phyloP scores from a whole-genome alignment of 2,888 invertebrate genomes.

The Carabus problematicus region DNA sequence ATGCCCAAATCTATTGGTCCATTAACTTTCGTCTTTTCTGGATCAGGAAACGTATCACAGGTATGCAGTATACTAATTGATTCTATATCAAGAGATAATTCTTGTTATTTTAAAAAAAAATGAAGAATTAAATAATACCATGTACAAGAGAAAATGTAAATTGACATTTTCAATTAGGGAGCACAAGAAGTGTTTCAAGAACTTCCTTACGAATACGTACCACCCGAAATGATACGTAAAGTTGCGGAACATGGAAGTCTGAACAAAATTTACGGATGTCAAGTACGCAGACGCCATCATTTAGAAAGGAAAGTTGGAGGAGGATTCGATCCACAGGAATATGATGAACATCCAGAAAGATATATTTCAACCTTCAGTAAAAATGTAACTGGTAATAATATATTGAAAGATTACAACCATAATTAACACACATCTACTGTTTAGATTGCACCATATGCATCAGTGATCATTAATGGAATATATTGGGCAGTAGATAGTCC shows the following conservation, averaged over 20 bases:
- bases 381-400: slow-evolving; percentile 64
- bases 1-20: slow-evolving; percentile 99
- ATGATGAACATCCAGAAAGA: slow-evolving; percentile 89
- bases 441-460: slow-evolving; percentile 95
- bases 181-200: slow-evolving; percentile 95
- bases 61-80: slow-evolving; percentile 54
- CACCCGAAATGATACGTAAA: slow-evolving; percentile 92
- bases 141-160: not conserved
- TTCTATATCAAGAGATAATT: too few relatives aligned
- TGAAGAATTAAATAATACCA: too few relatives aligned
- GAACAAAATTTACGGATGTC: slow-evolving; percentile 82
- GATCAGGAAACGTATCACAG: slow-evolving; percentile 97
- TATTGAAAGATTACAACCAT: not conserved
- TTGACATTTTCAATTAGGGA: slow-evolving; percentile 60
- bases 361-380: slow-evolving; percentile 96
- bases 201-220: slow-evolving; percentile 96
- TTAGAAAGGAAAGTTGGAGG: slow-evolving; percentile 92
- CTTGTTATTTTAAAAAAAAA: too few relatives aligned
- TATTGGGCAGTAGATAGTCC: slow-evolving; percentile 99
- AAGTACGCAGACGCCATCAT: slow-evolving; percentile 90
- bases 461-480: slow-evolving; percentile 96
- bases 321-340: slow-evolving; percentile 86
- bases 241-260: slow-evolving; percentile 98
- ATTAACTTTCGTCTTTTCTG: slow-evolving; percentile 96
- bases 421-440: not conserved